Base-by-base conservation (phyloP, 1,140 invertebrate genomes). In the Ostrea denselamellosa region DNA sequence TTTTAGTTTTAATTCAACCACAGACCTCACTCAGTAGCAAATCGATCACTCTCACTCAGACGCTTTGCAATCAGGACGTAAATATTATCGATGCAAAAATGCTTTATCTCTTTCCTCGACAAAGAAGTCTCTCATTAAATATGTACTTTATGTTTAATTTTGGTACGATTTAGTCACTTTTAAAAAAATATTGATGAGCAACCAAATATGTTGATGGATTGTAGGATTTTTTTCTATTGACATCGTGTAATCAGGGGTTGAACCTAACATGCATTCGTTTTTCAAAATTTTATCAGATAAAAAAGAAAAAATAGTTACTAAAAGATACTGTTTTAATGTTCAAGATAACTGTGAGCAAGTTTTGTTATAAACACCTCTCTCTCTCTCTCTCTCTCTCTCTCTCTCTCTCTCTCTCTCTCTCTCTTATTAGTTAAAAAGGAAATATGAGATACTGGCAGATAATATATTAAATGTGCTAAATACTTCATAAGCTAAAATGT, bases 31-130 rank as follows among this genome's bases (percentile, higher is more conserved):
- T 62, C 56, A 62, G n/a, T 62, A 19, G 3, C 68, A 34, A 25
- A 77, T 77, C 68, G 68, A 77, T 77, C 68, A 77, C 14, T 28
- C 28, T 77, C 68, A 77, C 28, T 77, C 25, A 77, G 68, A 77
- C 25, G 68, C 68, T 77, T 25, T 77, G 25, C 68, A 77, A 14
- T 77, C 12, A 34, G 68, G 68, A 77, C 68, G 68, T 28, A 77
- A 77, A 77, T 44, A 77, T n/a, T 44, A 44, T 44, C 34, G 34
- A 44, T 44, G 34, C 34, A 44, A 62, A 62, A 7, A 62, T 62
- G 56, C 56, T 62, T 62, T n/a, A 62, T 62, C 56, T 19, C 14
- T 62, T 62, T 19, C 56, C 56, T 62, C 56, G 56, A 62, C 56
- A 62, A 62, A 62, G 56, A n/a, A 62, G n/a, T n/a, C 17, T n/a